Evolutionary conservation across 2,888 invertebrate genomes (phyloP), one percentile per base, ranked within the genome.

Genomic region (Chalcis sispes): DNA sequence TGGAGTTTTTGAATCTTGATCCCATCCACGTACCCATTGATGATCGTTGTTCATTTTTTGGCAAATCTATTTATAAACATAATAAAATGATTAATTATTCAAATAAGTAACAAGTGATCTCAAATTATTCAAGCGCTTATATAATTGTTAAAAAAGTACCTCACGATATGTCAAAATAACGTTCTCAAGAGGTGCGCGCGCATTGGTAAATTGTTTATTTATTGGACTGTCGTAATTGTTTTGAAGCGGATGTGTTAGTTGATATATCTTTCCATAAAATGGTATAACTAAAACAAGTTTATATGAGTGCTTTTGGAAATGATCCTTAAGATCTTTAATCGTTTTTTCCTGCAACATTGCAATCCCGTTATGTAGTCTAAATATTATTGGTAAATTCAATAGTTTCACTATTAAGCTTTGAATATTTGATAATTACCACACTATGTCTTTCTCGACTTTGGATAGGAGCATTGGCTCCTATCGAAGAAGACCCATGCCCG

Each of bases 401-500:
- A n/a, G n/a, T n/a, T n/a, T n/a, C n/a, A n/a, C n/a, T n/a, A n/a
- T n/a, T n/a, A n/a, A n/a, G n/a, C n/a, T n/a, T n/a, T n/a, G n/a
- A n/a, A n/a, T n/a, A n/a, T n/a, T 20, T 27, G 13, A 67, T 50
- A 23, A 40, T 90, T 89, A 95, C 95, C 89, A 96, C 92, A 88
- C 92, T 94, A 2, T 94, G 89, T 0, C 90, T 89, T 0, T 89
- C 85, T 0, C 88, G 87, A 0, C 92, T 91, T 29, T 89, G 90
- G 8, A 97, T 84, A 0, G 96, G 96, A 0, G 96, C 94, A 85
- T 96, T 96, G 10, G 95, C 93, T 0, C 95, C 71, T 94, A 0
- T 95, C 92, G 73, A 90, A 90, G 0, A 90, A 90, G 81, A 96
- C 95, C 96, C 96, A 96, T 5, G 94, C 91, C 42, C 36, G 50